phyloP scores from a whole-genome alignment of 2,888 invertebrate genomes.

The Lithophane leautieri region DNA sequence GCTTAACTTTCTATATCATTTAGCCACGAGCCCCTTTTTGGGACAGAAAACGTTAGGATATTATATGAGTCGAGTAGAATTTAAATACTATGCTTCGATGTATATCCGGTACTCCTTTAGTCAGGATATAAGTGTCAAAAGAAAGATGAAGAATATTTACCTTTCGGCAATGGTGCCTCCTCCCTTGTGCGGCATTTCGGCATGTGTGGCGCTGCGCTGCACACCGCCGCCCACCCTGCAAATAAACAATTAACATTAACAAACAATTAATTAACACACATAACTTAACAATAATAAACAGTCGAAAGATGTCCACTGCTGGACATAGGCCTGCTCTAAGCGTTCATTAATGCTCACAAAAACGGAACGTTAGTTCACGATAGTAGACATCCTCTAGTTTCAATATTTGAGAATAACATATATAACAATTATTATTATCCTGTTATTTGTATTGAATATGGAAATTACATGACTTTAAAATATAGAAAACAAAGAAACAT shows the following conservation, averaged over 20 bases:
- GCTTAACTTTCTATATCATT: no score
- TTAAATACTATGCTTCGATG: not conserved
- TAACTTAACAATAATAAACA: not conserved
- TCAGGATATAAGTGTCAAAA: not conserved
- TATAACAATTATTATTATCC: conserved; percentile 3
- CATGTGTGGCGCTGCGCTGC: conserved; percentile 89
- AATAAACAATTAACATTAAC: conserved; percentile 64
- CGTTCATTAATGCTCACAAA: no score
- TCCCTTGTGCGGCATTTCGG: conserved; percentile 88
- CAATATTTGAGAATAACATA: not conserved
- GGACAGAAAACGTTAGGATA: not conserved
- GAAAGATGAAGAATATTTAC: conserved; percentile 66
- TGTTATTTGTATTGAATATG: not conserved
- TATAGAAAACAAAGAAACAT: not conserved
- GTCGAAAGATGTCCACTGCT: not conserved
- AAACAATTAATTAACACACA: not conserved
- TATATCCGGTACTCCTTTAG: not conserved
- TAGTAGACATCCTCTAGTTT: not conserved
- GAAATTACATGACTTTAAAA: not conserved
- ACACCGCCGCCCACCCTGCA: conserved; percentile 85
- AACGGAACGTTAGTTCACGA: no score
- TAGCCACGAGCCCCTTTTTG: not conserved
- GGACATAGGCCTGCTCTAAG: not conserved
- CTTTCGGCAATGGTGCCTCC: conserved; percentile 91
- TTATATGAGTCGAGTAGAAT: not conserved